Percentiles rank a stretch among this genome's conserved stretches.
These are phyloP conservation scores for Microchirus variegatus DNA, from an alignment of 2,797 vertebrate genomes.

Conservation along the genomic window DNA sequence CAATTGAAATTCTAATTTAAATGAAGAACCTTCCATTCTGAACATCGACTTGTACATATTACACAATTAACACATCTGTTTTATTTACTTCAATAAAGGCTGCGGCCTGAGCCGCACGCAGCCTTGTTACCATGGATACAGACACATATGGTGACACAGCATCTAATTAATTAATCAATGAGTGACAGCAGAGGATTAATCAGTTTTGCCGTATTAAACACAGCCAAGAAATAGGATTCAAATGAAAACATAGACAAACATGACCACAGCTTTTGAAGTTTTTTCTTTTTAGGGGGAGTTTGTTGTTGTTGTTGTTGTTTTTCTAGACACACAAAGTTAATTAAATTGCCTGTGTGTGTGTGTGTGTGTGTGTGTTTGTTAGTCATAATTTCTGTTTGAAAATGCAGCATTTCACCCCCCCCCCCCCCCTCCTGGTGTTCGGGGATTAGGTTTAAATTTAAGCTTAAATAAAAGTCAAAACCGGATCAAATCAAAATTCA, in stretches of 20 bases:
- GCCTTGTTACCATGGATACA: constrained; percentile 46
- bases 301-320: background rate
- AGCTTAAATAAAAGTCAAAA: constrained; percentile 7
- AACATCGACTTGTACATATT: too few relatives aligned
- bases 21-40: too few relatives aligned
- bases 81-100: background rate
- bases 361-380: background rate
- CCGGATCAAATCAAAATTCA: constrained; percentile 22
- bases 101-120: constrained; percentile 7
- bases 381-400: constrained; percentile 1
- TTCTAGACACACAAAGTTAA: background rate
- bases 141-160: constrained; percentile 73
- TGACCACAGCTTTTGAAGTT: constrained; percentile 9
- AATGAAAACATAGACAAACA: constrained; percentile 7
- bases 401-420: background rate
- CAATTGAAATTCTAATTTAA: too few relatives aligned
- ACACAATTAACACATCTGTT: too few relatives aligned
- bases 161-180: constrained; percentile 80
- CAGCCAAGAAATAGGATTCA: constrained; percentile 33
- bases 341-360: background rate
- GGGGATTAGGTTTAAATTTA: constrained; percentile 11
- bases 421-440: background rate
- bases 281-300: too few relatives aligned
- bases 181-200: constrained; percentile 75
- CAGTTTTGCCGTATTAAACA: constrained; percentile 53